Evolutionary conservation across 2,113 vertebrate species (phyloP), one percentile per base, ranked within the genome.

Genomic region (Atherinomorus stipes): DNA sequence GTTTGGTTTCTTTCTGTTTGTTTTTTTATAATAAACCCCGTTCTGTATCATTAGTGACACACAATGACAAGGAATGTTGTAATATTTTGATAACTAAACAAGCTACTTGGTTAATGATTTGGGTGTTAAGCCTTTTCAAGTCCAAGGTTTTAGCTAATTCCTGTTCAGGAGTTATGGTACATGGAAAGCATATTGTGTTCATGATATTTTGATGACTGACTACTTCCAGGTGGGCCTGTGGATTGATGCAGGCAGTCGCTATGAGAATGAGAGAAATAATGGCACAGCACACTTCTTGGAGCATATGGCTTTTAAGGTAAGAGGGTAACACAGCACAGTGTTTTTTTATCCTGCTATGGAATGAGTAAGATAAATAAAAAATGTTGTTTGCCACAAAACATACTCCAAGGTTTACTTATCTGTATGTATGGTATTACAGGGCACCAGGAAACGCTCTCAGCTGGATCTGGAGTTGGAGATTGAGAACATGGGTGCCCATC

Each of bases 221-320:
- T 49, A 45, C n/a, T 47, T 81, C 4, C 76, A 99, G 98, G 98
- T 99, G 74, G 98, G 98, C 12, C 95, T 99, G 51, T 99, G 98
- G 98, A 99, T 99, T 59, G 98, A 99, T 63, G 98, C 98, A 18
- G 98, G 98, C 75, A 99, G 98, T 88, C 95, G 98, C 16, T 99
- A 99, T 61, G 98, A 99, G 91, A 97, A 99, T 51, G 94, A 98
- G 84, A 96, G 94, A 80, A 99, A 99, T 84, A 99, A 99, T 15
- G 98, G 98, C 63, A 99, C 98, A 1, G 98, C 98, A 61, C 98
- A 99, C 84, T 99, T 99, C 71, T 91, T 99, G 91, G 98, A 99
- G 81, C 98, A 99, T 70, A 99, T 99, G 98, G 98, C 98, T 13
- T 99, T 99, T 88, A 99, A 99, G 95, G 98, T 94, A 85, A 92